These are phyloP conservation scores for Corticium candelabrum DNA, from an alignment of 37 sponge, comb jelly and placozoan genomes.

Conservation along the genomic window DNA sequence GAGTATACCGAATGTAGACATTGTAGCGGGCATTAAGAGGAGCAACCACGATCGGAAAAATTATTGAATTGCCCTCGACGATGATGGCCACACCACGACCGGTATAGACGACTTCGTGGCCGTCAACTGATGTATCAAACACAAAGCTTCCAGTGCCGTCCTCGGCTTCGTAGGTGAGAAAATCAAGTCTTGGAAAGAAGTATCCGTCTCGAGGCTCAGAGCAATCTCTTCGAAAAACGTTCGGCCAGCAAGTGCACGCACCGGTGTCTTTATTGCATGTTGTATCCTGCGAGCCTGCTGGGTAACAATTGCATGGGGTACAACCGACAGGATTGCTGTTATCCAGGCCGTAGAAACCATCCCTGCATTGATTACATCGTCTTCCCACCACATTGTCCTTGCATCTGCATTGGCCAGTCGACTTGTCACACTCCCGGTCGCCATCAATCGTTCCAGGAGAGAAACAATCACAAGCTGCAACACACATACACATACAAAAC, in stretches of 20 bases:
- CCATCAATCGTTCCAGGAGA: neutral
- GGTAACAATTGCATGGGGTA: neutral
- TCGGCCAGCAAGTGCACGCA: slow-evolving; percentile 19
- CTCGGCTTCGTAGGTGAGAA: neutral
- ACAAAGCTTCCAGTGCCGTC: neutral
- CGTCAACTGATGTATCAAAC: neutral
- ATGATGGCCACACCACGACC: neutral
- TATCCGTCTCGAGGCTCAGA: neutral
- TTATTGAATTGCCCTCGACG: neutral
- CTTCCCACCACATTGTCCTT: neutral
- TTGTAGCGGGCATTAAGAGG: neutral
- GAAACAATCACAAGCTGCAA: neutral
- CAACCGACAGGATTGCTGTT: neutral
- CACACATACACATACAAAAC: neutral
- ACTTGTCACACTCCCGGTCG: neutral
- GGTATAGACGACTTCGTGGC: neutral
- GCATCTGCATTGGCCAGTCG: slow-evolving; percentile 6
- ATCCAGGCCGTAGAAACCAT: neutral
- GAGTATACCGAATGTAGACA: neutral
- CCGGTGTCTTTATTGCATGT: slow-evolving; percentile 30
- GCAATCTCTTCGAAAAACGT: neutral
- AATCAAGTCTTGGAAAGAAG: neutral
- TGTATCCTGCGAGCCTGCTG: neutral
- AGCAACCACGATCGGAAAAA: neutral
- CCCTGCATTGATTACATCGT: neutral